Conservation (phyloP, 1,140 invertebrate species). For the Andrena cerasifolii region DNA sequence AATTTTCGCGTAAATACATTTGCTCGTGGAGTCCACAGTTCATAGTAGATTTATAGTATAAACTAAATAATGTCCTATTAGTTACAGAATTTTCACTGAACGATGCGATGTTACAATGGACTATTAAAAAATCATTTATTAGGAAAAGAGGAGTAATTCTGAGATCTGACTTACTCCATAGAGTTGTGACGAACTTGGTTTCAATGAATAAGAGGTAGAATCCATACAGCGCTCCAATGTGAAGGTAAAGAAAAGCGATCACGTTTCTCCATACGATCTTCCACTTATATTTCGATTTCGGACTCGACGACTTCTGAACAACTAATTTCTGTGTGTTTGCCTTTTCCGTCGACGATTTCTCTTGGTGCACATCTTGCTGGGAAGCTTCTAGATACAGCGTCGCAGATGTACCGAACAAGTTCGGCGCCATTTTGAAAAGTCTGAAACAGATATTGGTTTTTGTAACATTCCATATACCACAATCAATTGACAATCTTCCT, state of each 20-base stretch:
- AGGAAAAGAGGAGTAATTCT: too few species aligned
- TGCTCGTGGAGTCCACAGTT: too few species aligned
- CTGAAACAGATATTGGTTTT: slow-evolving; percentile 28
- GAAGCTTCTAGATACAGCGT: slow-evolving; percentile 79
- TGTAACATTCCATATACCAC: background rate
- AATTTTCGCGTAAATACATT: too few species aligned
- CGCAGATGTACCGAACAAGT: slow-evolving; percentile 80
- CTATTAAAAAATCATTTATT: too few species aligned
- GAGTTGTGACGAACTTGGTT: slow-evolving; percentile 80
- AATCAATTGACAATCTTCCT: too few species aligned
- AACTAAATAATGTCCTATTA: too few species aligned
- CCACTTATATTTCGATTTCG: slow-evolving; percentile 81
- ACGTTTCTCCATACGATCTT: slow-evolving; percentile 89
- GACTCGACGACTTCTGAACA: slow-evolving; percentile 46
- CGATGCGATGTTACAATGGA: too few species aligned
- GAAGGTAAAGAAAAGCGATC: slow-evolving; percentile 86
- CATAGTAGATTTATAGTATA: too few species aligned
- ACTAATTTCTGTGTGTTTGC: slow-evolving; percentile 43
- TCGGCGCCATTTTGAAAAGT: slow-evolving; percentile 78
- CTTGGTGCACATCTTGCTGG: slow-evolving; percentile 72
- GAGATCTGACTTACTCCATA: slow-evolving; percentile 82
- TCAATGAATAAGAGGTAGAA: slow-evolving; percentile 83
- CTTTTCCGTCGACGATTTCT: slow-evolving; percentile 52
- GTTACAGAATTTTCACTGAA: too few species aligned
- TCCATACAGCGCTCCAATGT: slow-evolving; percentile 85